phyloP scores from a whole-genome alignment of 2,797 vertebrate genomes.

The Silurus aristotelis region DNA sequence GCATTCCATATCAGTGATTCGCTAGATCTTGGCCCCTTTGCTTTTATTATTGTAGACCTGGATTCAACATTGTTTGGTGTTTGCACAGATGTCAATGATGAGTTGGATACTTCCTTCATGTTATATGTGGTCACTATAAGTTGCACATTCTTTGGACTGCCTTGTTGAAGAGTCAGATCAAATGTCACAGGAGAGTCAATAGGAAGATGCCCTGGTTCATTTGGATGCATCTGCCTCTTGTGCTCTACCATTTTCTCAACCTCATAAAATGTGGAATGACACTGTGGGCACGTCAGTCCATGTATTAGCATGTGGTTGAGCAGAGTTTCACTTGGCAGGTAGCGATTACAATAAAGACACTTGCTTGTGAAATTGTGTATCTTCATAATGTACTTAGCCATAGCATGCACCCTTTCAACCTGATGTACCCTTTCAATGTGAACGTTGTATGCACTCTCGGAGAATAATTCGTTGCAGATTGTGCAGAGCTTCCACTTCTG shows the following conservation, averaged over 20 bases:
- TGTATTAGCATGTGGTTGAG: conserved; percentile 98
- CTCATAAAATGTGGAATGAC: conserved; percentile 91
- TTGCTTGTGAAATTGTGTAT: conserved; percentile 99
- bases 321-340: conserved; percentile 92
- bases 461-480: conserved; percentile 97
- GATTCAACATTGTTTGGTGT: conserved; percentile 52
- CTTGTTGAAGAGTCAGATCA: conserved; percentile 92
- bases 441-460: conserved; percentile 93
- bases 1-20: conserved; percentile 77
- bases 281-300: conserved; percentile 94
- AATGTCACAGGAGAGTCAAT: conserved; percentile 92
- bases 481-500: conserved; percentile 99
- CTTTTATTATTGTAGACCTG: conserved; percentile 52
- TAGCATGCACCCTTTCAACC: conserved; percentile 93
- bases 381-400: conserved; percentile 99
- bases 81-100: conserved; percentile 71
- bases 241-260: conserved; percentile 96
- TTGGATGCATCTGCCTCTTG: conserved; percentile 83
- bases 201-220: conserved; percentile 86
- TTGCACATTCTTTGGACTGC: conserved; percentile 91
- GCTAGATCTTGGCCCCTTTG: conserved; percentile 76
- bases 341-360: conserved; percentile 98
- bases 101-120: conserved; percentile 89
- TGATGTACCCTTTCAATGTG: conserved; percentile 98
- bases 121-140: conserved; percentile 95